phyloP scores from a whole-genome alignment of 1,140 invertebrate species.

The Orchesella cincta region DNA sequence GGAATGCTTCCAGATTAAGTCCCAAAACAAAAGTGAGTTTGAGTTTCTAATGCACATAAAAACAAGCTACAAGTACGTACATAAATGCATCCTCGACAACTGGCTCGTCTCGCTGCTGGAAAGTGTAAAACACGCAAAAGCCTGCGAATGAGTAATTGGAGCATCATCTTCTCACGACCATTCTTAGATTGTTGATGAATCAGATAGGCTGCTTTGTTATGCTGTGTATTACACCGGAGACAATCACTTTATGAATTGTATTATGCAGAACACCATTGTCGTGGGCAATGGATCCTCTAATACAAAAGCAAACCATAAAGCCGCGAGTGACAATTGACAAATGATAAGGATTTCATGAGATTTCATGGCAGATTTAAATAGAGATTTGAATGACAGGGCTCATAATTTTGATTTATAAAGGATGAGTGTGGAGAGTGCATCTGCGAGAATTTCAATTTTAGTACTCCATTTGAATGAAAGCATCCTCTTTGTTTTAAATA shows the following conservation, averaged over 20 bases:
- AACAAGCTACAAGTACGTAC: too few relatives aligned
- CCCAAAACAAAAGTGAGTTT: too few relatives aligned
- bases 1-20: too few relatives aligned
- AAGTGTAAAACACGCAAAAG: neutral
- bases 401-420: neutral
- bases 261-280: too few relatives aligned
- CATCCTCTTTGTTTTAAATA: too few relatives aligned
- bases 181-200: constrained; percentile 20
- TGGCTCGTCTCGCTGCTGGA: neutral
- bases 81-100: neutral
- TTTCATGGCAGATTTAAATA: constrained; percentile 26
- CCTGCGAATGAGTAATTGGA: neutral
- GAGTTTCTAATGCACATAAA: too few relatives aligned
- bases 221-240: neutral
- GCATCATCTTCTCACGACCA: constrained; percentile 1
- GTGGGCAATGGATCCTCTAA: too few relatives aligned
- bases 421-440: too few relatives aligned
- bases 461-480: too few relatives aligned
- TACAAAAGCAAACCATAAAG: neutral
- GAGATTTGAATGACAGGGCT: neutral
- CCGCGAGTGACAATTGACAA: constrained; percentile 24
- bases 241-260: too few relatives aligned
- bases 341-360: constrained; percentile 18
- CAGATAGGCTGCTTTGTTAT: neutral
- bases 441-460: too few relatives aligned